Conservation (phyloP, 2,113 vertebrate species). For the Jacana jacana region DNA sequence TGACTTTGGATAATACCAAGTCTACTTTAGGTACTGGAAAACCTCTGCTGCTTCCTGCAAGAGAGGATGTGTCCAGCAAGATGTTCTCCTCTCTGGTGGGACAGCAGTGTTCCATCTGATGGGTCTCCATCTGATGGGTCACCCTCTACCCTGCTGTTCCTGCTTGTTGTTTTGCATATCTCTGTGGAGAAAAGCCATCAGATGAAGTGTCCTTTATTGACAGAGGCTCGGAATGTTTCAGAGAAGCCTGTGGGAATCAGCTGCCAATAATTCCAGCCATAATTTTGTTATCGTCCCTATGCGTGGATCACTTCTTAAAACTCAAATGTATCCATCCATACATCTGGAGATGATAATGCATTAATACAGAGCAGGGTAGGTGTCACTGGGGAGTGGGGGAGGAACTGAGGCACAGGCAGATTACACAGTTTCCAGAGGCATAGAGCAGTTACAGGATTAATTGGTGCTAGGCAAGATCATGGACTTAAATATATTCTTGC, state of each 20-base stretch:
- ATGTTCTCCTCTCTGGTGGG: neutral
- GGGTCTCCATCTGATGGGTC: neutral
- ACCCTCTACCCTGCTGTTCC: neutral
- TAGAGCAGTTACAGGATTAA: slow-evolving; percentile 48
- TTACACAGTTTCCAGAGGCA: slow-evolving; percentile 49
- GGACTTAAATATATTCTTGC: slow-evolving; percentile 48
- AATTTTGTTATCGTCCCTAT: neutral
- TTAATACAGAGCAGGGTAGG: neutral
- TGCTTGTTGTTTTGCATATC: neutral
- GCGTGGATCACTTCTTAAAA: neutral
- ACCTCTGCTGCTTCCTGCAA: neutral
- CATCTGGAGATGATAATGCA: neutral
- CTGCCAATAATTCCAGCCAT: neutral
- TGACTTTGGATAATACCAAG: neutral
- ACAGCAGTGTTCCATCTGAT: accelerated
- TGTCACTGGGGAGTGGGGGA: neutral
- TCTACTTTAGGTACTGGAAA: neutral
- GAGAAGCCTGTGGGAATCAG: neutral
- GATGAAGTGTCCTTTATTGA: neutral
- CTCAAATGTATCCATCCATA: neutral
- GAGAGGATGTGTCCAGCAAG: neutral
- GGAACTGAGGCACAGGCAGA: slow-evolving; percentile 21
- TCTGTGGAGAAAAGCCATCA: neutral
- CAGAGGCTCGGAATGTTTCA: neutral
- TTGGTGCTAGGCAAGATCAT: slow-evolving; percentile 47